Conservation (phyloP, 1,140 invertebrate genomes). For the Heliconius hewitsoni region DNA sequence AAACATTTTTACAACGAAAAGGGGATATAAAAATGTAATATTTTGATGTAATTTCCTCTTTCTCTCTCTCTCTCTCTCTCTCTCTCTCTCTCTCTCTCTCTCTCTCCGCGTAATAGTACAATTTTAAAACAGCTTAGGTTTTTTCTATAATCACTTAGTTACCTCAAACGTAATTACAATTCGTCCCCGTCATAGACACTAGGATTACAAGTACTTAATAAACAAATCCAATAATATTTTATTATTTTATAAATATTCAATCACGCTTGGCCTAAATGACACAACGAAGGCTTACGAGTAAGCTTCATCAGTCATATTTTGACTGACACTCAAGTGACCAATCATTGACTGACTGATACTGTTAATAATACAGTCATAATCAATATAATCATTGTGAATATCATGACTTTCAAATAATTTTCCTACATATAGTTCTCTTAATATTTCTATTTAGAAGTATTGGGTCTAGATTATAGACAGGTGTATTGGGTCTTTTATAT, state of each 20-base stretch:
- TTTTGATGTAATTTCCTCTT: not conserved
- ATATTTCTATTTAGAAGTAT: not conserved
- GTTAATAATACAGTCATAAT: not conserved
- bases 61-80: not conserved
- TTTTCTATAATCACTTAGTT: conserved; percentile 28
- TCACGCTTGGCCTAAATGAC: conserved; percentile 6
- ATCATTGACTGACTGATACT: not conserved
- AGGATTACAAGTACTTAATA: not conserved
- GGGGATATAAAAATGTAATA: not conserved
- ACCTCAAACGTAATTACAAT: conserved; percentile 35
- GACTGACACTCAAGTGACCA: conserved; percentile 7
- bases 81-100: not conserved
- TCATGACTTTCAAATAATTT: not conserved
- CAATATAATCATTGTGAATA: conserved; percentile 9
- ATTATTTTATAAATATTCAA: not conserved
- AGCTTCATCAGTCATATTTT: not conserved
- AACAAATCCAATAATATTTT: not conserved
- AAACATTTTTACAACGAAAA: conserved; percentile 5
- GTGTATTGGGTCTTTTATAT: not conserved
- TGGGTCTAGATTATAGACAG: not conserved
- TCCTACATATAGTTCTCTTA: not conserved
- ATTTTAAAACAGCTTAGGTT: not conserved
- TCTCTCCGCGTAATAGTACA: not conserved
- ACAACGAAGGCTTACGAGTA: conserved; percentile 7
- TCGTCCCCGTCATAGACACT: conserved; percentile 22